Conservation (phyloP, 1,140 invertebrate genomes). For the Oryctes rhinoceros region DNA sequence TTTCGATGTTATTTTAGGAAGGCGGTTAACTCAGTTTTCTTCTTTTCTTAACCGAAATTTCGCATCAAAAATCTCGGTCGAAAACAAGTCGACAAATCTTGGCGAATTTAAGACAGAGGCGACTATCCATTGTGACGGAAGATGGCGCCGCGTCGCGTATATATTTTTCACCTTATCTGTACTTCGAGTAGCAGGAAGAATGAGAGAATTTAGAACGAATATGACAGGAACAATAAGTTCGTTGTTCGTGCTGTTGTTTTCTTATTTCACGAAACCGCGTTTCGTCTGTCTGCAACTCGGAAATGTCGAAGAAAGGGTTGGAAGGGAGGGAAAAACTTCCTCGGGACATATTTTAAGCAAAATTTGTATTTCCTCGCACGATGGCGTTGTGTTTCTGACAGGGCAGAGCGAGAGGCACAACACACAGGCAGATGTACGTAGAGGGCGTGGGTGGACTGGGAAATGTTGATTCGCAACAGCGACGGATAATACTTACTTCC, state of each 20-base stretch:
- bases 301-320: not conserved
- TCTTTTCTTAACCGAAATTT: no score
- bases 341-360: slow-evolving; percentile 18
- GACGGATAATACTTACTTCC: not conserved
- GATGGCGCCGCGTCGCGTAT: no score
- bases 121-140: no score
- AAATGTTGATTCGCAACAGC: slow-evolving; percentile 8
- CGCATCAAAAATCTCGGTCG: no score
- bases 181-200: no score
- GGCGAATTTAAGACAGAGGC: no score
- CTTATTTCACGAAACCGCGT: not conserved
- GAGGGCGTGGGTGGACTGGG: not conserved
- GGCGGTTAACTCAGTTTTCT: no score
- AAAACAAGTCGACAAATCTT: no score
- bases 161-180: no score
- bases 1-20: no score
- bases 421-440: not conserved
- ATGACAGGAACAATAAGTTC: not conserved
- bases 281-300: no score
- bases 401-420: not conserved
- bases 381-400: slow-evolving; percentile 9
- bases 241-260: not conserved
- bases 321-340: not conserved
- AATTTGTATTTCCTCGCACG: slow-evolving; percentile 7
- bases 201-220: no score